phyloP scores from a whole-genome alignment of 2,113 vertebrate genomes.

The Menura novaehollandiae region DNA sequence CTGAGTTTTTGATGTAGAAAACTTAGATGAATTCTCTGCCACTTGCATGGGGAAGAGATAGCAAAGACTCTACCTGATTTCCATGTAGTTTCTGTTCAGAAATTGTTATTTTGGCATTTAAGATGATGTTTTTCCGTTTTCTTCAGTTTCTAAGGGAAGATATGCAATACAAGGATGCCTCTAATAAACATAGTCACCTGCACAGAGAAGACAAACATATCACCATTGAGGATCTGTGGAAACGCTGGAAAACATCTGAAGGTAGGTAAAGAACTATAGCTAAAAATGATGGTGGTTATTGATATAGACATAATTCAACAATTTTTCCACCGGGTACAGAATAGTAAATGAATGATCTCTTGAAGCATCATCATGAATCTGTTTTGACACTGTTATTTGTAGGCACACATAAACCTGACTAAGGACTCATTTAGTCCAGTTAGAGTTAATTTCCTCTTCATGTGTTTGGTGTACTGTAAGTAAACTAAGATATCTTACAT shows the following conservation, averaged over 20 bases:
- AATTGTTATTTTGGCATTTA: not conserved
- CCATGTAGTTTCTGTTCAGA: not conserved
- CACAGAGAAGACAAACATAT: conserved; percentile 98
- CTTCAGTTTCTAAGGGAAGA: conserved; percentile 95
- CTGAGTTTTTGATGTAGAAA: not conserved
- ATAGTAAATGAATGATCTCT: not conserved
- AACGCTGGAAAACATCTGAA: conserved; percentile 93
- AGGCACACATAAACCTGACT: not conserved
- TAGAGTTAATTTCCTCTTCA: not conserved
- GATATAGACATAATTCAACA: not conserved
- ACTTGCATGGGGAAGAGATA: not conserved
- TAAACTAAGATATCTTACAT: not conserved
- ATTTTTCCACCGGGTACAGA: not conserved
- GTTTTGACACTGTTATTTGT: not conserved
- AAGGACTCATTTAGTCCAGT: not conserved
- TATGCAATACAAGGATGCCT: conserved; percentile 94
- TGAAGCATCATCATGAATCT: not conserved
- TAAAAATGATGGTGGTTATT: not conserved
- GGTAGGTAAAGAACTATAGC: conserved; percentile 68
- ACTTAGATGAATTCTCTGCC: not conserved
- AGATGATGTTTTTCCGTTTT: not conserved
- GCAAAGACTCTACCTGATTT: not conserved
- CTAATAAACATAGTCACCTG: conserved; percentile 94
- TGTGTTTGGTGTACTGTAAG: not conserved
- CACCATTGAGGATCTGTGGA: conserved; percentile 97